Base-by-base conservation (phyloP, 2,888 invertebrate genomes). In the Hypomecis atomaria region DNA sequence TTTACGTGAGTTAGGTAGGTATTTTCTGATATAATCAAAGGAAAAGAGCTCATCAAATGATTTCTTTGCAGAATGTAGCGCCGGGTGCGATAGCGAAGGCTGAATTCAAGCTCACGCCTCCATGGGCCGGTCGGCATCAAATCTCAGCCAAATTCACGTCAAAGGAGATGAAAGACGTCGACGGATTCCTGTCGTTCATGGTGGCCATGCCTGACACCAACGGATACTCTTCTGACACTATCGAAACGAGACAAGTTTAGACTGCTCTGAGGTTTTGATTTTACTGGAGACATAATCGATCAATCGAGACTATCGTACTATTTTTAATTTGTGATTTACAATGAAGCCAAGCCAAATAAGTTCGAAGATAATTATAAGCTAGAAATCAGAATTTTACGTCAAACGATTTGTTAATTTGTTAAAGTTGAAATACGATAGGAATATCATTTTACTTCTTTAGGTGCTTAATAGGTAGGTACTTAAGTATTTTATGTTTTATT, bases 111-210 rank as follows among this genome's bases (percentile, higher is more conserved):
- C 94, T 98, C 81, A 95, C 94, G 0, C 97, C 98, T 0, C 95
- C 95, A 3, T 94, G 95, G 85, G 94, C 95, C 0, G 98, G 98
- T 0, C 94, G 96, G 43, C 96, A 96, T 70, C 97, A 97, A 13
- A 95, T 98, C 67, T 95, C 96, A 34, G 98, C 96, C 23, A 98
- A 98, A 84, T 98, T 98, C 86, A 94, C 94, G 55, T 97, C 97
- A 9, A 97, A 96, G 76, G 97, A 98, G 84, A 93, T 99, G 74
- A 95, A 96, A 69, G 98, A 98, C 81, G 97, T 98, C 2, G 98
- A 98, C 78, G 98, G 98, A 1, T 97, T 96, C 86, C 84, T 95
- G n/a, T 94, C 95, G 56, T 95, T 97, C 73, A 94, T 95, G 87
- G 96, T 97, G 6, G 88, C 83, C 5, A 90, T 89, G 13, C 79